A percentile compares a stretch with the other conserved stretches of the same genome.
These are phyloP conservation scores for Zaprionus bogoriensis DNA, from an alignment of 2,888 invertebrate species.

Conservation along the genomic window DNA sequence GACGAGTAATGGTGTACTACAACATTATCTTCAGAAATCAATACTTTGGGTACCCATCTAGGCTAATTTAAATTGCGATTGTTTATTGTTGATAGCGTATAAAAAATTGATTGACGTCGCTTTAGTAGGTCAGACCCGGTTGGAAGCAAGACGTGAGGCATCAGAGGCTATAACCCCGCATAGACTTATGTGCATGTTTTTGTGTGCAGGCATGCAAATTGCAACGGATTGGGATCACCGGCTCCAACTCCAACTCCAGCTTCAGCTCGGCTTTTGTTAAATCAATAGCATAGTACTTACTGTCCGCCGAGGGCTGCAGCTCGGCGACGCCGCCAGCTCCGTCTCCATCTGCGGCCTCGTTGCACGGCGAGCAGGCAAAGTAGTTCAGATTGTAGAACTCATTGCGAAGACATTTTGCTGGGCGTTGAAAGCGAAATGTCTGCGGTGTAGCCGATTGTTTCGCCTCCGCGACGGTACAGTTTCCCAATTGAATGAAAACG, in stretches of 20 bases:
- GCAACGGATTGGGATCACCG: constrained; percentile 2
- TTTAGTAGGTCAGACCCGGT: neutral
- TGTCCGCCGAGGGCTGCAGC: constrained; percentile 66
- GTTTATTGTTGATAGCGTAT: too few species aligned
- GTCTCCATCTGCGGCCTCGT: constrained; percentile 43
- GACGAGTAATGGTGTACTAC: too few species aligned
- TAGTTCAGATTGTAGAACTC: constrained; percentile 84
- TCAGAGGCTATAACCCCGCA: too few species aligned
- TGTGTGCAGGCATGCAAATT: constrained; percentile 1
- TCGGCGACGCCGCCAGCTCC: constrained; percentile 27
- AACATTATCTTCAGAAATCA: neutral
- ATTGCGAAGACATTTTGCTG: constrained; percentile 80
- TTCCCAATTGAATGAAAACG: constrained; percentile 28
- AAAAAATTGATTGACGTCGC: neutral
- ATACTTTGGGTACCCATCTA: neutral
- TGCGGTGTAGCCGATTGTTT: constrained; percentile 40
- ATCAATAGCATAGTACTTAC: constrained; percentile 78
- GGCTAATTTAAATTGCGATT: neutral
- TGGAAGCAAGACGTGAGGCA: too few species aligned
- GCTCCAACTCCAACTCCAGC: neutral
- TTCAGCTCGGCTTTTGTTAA: constrained; percentile 49
- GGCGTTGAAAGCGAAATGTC: constrained; percentile 64
- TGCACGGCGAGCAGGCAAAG: constrained; percentile 84
- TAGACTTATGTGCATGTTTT: neutral
- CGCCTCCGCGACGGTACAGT: constrained; percentile 27